phyloP scores from a whole-genome alignment of 2,797 vertebrate genomes.

The Anabacerthia variegaticeps region DNA sequence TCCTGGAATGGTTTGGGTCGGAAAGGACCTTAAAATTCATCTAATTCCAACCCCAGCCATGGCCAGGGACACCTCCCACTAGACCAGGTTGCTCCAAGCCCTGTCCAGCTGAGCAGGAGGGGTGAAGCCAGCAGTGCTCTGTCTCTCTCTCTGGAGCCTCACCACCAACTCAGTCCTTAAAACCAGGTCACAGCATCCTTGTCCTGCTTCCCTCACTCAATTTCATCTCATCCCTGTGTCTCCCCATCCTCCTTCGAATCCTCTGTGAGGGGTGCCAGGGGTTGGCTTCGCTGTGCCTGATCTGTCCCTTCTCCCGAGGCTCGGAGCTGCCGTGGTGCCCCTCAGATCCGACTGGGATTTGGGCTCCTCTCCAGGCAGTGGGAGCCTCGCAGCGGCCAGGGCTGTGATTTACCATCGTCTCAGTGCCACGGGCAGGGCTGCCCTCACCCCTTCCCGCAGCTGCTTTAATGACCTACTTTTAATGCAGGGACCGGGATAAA shows the following conservation, averaged over 20 bases:
- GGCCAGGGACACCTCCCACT: neutral
- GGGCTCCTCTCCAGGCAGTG: neutral
- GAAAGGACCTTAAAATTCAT: neutral
- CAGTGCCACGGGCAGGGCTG: neutral
- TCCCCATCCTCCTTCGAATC: neutral
- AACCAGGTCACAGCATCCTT: fast-evolving
- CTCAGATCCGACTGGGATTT: fast-evolving
- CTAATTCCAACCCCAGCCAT: neutral
- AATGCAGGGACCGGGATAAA: neutral
- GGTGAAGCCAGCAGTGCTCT: neutral
- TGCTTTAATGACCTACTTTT: slow-evolving; percentile 28
- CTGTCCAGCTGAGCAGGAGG: neutral
- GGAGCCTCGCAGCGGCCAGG: neutral
- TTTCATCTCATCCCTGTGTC: neutral
- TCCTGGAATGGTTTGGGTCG: neutral
- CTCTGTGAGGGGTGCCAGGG: fast-evolving
- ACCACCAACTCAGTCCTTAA: neutral
- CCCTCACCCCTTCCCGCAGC: neutral
- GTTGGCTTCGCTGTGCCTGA: fast-evolving
- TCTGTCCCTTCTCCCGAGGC: fast-evolving
- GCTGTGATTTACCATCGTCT: neutral
- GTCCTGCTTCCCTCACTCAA: fast-evolving
- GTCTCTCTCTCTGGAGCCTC: fast-evolving
- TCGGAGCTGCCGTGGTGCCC: neutral
- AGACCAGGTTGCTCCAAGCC: neutral